Base-by-base conservation (phyloP, 2,888 invertebrate species). In the Therioaphis trifolii region DNA sequence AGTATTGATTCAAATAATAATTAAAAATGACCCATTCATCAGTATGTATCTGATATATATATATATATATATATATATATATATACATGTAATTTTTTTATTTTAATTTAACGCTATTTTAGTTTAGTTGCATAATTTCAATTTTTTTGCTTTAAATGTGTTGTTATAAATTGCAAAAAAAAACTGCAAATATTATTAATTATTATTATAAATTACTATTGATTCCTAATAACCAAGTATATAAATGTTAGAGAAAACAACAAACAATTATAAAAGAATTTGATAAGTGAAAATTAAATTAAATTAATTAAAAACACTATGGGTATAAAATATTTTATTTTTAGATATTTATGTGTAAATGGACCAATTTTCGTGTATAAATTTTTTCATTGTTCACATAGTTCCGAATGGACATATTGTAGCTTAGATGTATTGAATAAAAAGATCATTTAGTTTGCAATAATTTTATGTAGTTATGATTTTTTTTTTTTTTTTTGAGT, bases 241-340 rank as follows among this genome's bases (percentile, higher is more conserved):
- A 69, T 55, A 68, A 78, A 43, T 79, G 78, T 79, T 79, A 69
- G 68, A 69, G 35, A 77, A 35, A 79, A 68, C 78, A 27, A 43
- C 52, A n/a, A 78, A 52, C 21, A 49, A 63, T 46, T 24, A 52
- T 55, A 43, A 78, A 79, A 55, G 27, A 55, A 69, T 79, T 55
- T n/a, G n/a, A 63, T 46, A 74, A 69, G 68, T 49, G 46, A 72
- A 80, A 72, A 80, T 79, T 55, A 15, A 78, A 68, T 66, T 58
- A 40, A 49, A 76, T 14, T 29, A 35, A 21, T 58, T 27, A 52
- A 11, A 49, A 66, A 78, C 29, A 35, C 49, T 35, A 72, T 82
- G 82, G 82, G 82, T 82, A 82, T 74, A 74, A 74, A 82, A 82
- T 82, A 82, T 82, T 82, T 82, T 82, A 82, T 82, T 82, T 80